A percentile compares a stretch with the other conserved stretches of the same genome.
Evolutionary conservation across 2,888 invertebrate species (phyloP).

Genomic region (Cosmopolites sordidus): DNA sequence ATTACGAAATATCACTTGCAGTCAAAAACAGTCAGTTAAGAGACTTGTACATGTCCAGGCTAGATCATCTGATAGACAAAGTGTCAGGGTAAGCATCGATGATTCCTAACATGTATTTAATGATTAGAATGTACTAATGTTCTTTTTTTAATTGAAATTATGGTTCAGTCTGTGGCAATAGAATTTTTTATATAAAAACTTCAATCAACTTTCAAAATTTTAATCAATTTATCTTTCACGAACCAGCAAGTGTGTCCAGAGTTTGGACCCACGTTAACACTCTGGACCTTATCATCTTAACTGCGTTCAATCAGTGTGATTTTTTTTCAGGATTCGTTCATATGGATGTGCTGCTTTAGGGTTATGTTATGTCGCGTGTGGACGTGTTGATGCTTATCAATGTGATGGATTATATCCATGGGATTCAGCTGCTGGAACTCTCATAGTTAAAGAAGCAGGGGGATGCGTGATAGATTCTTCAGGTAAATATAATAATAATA

Average conservation of each 20-base stretch:
- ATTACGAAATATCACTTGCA: conserved; percentile 47
- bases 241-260: no score
- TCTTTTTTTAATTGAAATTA: no score
- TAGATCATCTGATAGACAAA: conserved; percentile 40
- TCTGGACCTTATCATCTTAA: no score
- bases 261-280: no score
- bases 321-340: conserved; percentile 54
- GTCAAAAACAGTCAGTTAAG: conserved; percentile 36
- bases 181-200: no score
- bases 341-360: conserved; percentile 70
- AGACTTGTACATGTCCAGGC: conserved; percentile 44
- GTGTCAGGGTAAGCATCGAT: conserved; percentile 43
- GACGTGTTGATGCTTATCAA: conserved; percentile 62
- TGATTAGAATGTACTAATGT: no score
- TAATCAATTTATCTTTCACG: no score
- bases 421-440: conserved; percentile 72
- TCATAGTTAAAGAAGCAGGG: conserved; percentile 76
- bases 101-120: no score
- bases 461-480: conserved; percentile 62
- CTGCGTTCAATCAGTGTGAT: no score
- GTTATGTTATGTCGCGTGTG: conserved; percentile 68
- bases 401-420: conserved; percentile 69
- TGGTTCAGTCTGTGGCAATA: no score
- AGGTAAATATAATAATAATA: conserved; percentile 49
- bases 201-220: no score